These are phyloP conservation scores for Sturmia bella DNA, from an alignment of 2,888 invertebrate species.

Conservation along the genomic window DNA sequence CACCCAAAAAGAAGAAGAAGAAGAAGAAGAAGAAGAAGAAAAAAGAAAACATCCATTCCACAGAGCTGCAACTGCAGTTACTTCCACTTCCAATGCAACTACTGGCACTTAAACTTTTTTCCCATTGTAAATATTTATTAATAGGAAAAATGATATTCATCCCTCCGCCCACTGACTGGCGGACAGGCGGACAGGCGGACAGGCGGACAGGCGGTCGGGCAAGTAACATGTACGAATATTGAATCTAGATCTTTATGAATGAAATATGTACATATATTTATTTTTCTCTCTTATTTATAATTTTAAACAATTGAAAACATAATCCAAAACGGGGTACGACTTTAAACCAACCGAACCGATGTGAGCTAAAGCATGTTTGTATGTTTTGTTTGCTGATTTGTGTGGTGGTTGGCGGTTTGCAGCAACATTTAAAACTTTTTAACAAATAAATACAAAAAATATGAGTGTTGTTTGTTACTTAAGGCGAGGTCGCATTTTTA, in stretches of 20 bases:
- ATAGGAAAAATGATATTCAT: not conserved
- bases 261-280: conserved; percentile 32
- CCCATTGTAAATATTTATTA: conserved; percentile 44
- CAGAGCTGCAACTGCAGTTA: conserved; percentile 38
- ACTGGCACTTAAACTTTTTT: conserved; percentile 27
- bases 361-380: conserved; percentile 4
- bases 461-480: conserved; percentile 35
- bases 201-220: not conserved
- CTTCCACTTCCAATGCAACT: conserved; percentile 39
- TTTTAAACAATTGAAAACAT: conserved; percentile 55
- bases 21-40: not conserved
- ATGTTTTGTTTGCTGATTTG: not conserved
- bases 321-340: conserved; percentile 48
- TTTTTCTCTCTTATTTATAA: conserved; percentile 26
- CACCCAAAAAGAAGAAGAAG: conserved; percentile 15
- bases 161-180: conserved; percentile 14
- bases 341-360: conserved; percentile 10
- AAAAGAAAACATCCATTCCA: conserved; percentile 7
- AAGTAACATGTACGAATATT: conserved; percentile 37
- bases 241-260: conserved; percentile 68
- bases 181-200: conserved; percentile 15
- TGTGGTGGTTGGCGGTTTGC: conserved; percentile 21
- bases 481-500: conserved; percentile 32
- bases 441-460: conserved; percentile 34
- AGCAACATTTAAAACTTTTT: conserved; percentile 44